Evolutionary conservation across 2,113 vertebrate species (phyloP).

Genomic region (Varanus salvator): DNA sequence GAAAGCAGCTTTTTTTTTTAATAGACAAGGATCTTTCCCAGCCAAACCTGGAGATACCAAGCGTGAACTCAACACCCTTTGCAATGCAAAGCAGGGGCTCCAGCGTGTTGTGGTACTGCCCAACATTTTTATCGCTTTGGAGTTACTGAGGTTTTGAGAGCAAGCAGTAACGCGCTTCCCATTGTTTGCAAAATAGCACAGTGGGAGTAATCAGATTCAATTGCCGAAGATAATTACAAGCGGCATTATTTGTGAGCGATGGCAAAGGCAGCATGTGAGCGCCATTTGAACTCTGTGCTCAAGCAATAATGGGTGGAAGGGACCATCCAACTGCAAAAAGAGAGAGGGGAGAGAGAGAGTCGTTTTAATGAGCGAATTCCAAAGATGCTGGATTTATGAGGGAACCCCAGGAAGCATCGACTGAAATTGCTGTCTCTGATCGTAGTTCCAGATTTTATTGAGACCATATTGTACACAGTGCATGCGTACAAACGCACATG

Average conservation of each 20-base stretch:
- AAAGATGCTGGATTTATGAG: conserved; percentile 77
- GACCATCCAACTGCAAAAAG: conserved; percentile 69
- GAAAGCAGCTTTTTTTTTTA: not conserved
- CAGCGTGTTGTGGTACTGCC: not conserved
- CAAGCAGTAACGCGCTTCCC: conserved; percentile 62
- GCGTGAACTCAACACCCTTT: not conserved
- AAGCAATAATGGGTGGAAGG: conserved; percentile 63
- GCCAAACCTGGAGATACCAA: not conserved
- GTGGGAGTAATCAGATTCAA: conserved; percentile 13
- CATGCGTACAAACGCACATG: conserved; percentile 61
- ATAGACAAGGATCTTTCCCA: not conserved
- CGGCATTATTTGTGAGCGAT: conserved; percentile 57
- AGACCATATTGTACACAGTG: conserved; percentile 71
- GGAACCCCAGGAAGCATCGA: conserved; percentile 72
- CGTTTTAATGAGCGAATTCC: conserved; percentile 78
- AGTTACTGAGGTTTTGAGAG: conserved; percentile 71
- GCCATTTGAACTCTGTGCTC: conserved; percentile 72
- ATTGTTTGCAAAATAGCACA: conserved; percentile 56
- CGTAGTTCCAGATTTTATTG: conserved; percentile 72
- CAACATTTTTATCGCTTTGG: conserved; percentile 12
- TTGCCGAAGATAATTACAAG: not conserved
- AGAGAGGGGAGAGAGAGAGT: conserved; percentile 52
- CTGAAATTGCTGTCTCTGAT: conserved; percentile 75
- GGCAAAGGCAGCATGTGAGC: conserved; percentile 61
- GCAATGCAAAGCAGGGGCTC: not conserved